Percentiles rank a stretch among this genome's conserved stretches.
These are phyloP conservation scores for Philereme transversata DNA, from an alignment of 2,888 invertebrate genomes.

Conservation along the genomic window DNA sequence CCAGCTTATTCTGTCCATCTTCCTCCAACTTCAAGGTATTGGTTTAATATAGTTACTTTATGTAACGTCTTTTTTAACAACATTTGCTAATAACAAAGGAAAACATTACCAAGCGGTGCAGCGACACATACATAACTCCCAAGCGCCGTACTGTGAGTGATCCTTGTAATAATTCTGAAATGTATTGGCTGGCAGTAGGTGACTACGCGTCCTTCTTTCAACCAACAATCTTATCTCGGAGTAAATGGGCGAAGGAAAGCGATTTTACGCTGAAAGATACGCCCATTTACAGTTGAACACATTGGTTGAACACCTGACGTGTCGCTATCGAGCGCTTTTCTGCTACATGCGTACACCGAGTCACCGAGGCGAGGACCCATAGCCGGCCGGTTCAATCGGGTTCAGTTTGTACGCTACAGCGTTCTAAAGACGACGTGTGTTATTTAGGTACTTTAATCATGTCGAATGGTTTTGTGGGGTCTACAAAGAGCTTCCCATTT, in stretches of 20 bases:
- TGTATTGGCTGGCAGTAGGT: conserved; percentile 22
- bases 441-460: conserved; percentile 45
- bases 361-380: conserved; percentile 33
- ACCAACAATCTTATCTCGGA: conserved; percentile 26
- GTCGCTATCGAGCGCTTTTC: conserved; percentile 42
- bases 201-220: conserved; percentile 20
- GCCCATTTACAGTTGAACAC: conserved; percentile 18
- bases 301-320: conserved; percentile 17
- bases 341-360: conserved; percentile 29
- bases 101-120: too few relatives aligned
- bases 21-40: too few relatives aligned
- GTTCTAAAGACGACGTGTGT: conserved; percentile 31
- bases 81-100: too few relatives aligned
- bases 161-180: conserved; percentile 16
- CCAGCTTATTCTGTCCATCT: too few relatives aligned
- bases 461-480: conserved; percentile 76
- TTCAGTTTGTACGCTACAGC: conserved; percentile 32
- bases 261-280: conserved; percentile 28
- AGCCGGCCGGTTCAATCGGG: conserved; percentile 41
- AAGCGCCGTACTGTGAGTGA: neutral
- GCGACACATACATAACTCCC: too few relatives aligned
- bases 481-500: conserved; percentile 78
- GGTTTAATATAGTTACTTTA: too few relatives aligned
- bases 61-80: too few relatives aligned
- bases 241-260: conserved; percentile 29